phyloP scores from a whole-genome alignment of 1,140 invertebrate species.

The Drosophila pectinifera region DNA sequence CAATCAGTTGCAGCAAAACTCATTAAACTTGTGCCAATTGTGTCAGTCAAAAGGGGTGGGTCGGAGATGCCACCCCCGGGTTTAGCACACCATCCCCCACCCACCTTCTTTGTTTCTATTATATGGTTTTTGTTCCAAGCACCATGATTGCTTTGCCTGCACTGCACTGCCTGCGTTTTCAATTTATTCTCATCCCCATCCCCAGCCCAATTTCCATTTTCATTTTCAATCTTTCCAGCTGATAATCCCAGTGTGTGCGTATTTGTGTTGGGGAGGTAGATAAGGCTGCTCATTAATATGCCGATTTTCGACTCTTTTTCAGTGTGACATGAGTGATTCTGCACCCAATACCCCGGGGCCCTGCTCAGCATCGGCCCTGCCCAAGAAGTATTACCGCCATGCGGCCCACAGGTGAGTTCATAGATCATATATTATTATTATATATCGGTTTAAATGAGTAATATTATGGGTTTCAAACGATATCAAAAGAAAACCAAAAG shows the following conservation, averaged over 20 bases:
- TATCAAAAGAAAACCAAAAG: background rate
- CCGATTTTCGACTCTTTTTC: constrained; percentile 21
- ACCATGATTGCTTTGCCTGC: constrained; percentile 32
- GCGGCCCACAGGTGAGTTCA: constrained; percentile 74
- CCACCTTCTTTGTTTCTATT: constrained; percentile 1
- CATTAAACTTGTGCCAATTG: constrained; percentile 72
- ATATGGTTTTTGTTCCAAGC: constrained; percentile 34
- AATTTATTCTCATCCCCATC: constrained; percentile 12
- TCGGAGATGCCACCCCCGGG: constrained; percentile 1
- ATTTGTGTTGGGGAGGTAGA: background rate
- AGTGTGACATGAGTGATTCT: constrained; percentile 73
- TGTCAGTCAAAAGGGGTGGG: constrained; percentile 53
- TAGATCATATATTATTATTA: too few relatives aligned
- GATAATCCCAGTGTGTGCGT: constrained; percentile 17
- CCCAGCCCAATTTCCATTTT: background rate
- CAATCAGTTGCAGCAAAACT: constrained; percentile 74
- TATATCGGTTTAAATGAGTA: background rate
- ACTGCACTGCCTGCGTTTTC: constrained; percentile 23
- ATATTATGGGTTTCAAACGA: background rate
- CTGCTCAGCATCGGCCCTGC: constrained; percentile 43
- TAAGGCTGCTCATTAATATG: constrained; percentile 8
- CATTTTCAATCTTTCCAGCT: constrained; percentile 11
- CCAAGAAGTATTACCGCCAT: constrained; percentile 75
- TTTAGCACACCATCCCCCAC: background rate
- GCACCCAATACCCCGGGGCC: constrained; percentile 71